Base-by-base conservation (phyloP, 2,113 vertebrate genomes). In the Thryonomys swinderianus region DNA sequence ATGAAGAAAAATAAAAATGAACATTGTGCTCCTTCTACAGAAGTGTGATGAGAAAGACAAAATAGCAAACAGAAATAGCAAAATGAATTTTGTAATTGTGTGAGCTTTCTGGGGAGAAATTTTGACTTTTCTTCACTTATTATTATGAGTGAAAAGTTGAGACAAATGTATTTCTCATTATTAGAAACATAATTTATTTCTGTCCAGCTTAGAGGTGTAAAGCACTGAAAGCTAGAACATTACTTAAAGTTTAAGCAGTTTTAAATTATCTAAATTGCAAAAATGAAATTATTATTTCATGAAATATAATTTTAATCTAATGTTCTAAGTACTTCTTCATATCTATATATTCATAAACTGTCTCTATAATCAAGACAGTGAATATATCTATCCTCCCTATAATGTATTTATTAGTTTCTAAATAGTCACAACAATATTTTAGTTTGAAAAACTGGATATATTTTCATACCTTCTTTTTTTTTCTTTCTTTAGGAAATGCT, bases 201-300 rank as follows among this genome's bases (percentile, higher is more conserved):
- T 61, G 85, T 95, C 48, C 8, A 74, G 51, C 0, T 85, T 82
- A 51, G 32, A 90, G 23, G 59, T 71, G 34, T 7, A 76, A 64
- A 84, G 5, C 78, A 79, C 9, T 13, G 10, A 64, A 93, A 51
- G 14, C 16, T 71, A 11, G 34, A 53, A 45, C 23, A 17, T 64
- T 59, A 71, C 2, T 57, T 85, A 88, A 90, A 85, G 53, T 64
- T 20, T 76, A n/a, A 78, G 45, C 11, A 66, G n/a, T 74, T 94
- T 86, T 37, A 90, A 86, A 73, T 23, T 91, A 7, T 81, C 34
- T 90, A 69, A 76, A 78, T 59, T 88, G 27, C 37, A 59, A 93
- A 95, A 89, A 45, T 88, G 23, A 81, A 66, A 73, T 78, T 66
- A 92, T 78, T 62, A 88, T 71, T n/a, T 71, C 61, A 80, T 79